Conservation (phyloP, 92 coral and sea anemone genomes). For the Zoanthus solanderi region DNA sequence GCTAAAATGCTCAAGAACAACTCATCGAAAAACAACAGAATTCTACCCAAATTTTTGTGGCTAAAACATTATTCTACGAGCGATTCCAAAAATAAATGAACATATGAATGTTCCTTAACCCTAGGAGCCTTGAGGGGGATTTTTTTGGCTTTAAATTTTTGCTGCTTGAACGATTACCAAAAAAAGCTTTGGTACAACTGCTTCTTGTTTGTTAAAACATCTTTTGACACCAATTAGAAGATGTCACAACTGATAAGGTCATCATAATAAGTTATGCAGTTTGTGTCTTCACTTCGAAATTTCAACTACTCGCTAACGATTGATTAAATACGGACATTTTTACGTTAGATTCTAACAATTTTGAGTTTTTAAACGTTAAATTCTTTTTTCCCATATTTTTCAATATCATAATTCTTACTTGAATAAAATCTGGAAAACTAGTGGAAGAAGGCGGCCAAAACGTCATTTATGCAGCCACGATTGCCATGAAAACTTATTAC, state of each 20-base stretch:
- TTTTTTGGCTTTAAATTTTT: background rate
- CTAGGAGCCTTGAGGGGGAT: conserved; percentile 6
- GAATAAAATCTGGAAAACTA: conserved; percentile 4
- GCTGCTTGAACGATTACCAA: background rate
- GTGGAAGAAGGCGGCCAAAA: background rate
- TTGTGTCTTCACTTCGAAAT: conserved; percentile 18
- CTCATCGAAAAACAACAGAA: conserved; percentile 3
- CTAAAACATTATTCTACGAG: background rate
- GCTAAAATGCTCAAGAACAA: conserved; percentile 2
- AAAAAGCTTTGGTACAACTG: conserved; percentile 3
- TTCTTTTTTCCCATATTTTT: background rate
- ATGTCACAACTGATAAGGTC: conserved; percentile 12
- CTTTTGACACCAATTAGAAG: background rate
- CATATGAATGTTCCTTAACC: conserved; percentile 3
- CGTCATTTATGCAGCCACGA: background rate
- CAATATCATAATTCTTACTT: background rate
- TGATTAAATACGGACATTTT: background rate
- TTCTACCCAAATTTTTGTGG: background rate
- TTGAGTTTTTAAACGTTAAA: background rate
- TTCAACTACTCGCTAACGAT: background rate
- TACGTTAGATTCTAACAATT: background rate
- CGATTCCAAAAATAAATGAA: conserved; percentile 1
- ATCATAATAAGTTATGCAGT: conserved; percentile 2
- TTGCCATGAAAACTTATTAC: background rate
- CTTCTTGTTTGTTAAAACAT: background rate